Conservation (phyloP, 2,888 invertebrate genomes). For the Charanyca ferruginea region DNA sequence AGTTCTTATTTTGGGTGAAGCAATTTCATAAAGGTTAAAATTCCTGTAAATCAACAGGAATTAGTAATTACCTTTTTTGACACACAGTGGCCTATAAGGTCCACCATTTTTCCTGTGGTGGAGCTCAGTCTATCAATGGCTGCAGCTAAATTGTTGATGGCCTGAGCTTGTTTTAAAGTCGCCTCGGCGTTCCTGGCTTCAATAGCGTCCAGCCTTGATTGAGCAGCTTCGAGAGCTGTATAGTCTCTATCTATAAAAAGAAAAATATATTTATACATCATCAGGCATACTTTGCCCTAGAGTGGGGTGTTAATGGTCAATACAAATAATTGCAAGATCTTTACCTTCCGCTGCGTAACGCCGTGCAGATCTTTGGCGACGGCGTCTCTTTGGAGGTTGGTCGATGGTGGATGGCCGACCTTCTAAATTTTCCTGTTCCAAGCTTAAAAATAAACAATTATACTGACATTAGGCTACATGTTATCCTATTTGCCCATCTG, state of each 20-base stretch:
- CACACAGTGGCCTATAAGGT: too few relatives aligned
- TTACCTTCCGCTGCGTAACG: slow-evolving; percentile 10
- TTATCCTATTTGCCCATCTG: slow-evolving; percentile 1
- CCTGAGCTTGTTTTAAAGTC: neutral
- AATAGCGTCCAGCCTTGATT: neutral
- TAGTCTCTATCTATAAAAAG: slow-evolving; percentile 17
- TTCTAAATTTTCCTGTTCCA: slow-evolving; percentile 6
- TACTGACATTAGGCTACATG: neutral
- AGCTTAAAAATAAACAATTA: slow-evolving; percentile 10
- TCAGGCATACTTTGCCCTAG: neutral
- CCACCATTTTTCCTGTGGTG: slow-evolving; percentile 10
- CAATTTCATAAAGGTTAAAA: too few relatives aligned
- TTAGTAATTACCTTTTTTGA: slow-evolving; percentile 17
- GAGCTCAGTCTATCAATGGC: slow-evolving; percentile 3
- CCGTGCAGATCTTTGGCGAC: slow-evolving; percentile 7
- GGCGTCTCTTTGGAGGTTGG: slow-evolving; percentile 17
- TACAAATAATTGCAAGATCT: slow-evolving; percentile 3
- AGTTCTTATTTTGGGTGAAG: slow-evolving; percentile 2
- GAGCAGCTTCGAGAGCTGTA: slow-evolving; percentile 7
- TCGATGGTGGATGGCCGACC: neutral
- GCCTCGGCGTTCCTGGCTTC: slow-evolving; percentile 12
- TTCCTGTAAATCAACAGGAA: too few relatives aligned
- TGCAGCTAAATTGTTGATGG: neutral
- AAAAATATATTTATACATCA: neutral
- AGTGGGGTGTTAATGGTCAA: neutral